A percentile compares a stretch with the other conserved stretches of the same genome.
Evolutionary conservation across 2,113 vertebrate species (phyloP).

Genomic region (human): GRCh38 chr1:21932001-21932500

Average conservation of each 20-base stretch:
- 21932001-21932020: not conserved
- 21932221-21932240: not conserved
- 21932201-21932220: not conserved
- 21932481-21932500: not conserved
- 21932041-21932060: not conserved
- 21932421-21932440: not conserved
- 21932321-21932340: not conserved
- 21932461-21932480: not conserved
- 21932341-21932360: not conserved
- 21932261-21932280: not conserved
- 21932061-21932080: not conserved
- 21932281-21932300: no score
- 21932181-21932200: not conserved
- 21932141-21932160: not conserved
- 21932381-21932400: not conserved
- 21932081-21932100: not conserved
- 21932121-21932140: not conserved
- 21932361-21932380: not conserved
- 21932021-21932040: not conserved
- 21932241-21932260: not conserved
- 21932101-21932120: fast-evolving
- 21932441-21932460: not conserved
- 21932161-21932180: not conserved
- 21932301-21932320: not conserved
- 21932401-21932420: not conserved